Evolutionary conservation across 2,113 vertebrate species (phyloP).

Genomic region (Spilogale gracilis): DNA sequence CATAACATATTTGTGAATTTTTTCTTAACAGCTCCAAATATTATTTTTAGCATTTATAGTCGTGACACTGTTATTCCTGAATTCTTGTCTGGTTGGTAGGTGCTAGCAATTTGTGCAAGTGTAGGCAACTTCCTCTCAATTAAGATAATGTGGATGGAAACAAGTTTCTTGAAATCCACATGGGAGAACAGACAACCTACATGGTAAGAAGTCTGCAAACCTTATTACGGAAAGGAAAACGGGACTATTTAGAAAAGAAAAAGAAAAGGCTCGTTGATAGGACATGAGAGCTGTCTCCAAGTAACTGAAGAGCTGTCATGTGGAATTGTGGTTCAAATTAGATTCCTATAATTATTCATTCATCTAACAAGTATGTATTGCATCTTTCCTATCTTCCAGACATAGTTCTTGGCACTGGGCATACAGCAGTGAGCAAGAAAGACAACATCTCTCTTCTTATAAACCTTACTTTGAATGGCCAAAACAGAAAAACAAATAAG

Average conservation of each 20-base stretch:
- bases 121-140: constrained; percentile 62
- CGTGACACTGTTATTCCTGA: constrained; percentile 8
- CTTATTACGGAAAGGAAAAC: constrained; percentile 65
- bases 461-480: not conserved
- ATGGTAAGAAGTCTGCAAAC: constrained; percentile 53
- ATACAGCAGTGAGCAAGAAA: not conserved
- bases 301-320: constrained; percentile 64
- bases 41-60: constrained; percentile 35
- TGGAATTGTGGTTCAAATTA: constrained; percentile 66
- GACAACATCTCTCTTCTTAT: not conserved
- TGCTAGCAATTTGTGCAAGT: constrained; percentile 58
- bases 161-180: constrained; percentile 56
- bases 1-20: constrained; percentile 33
- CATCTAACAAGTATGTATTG: constrained; percentile 51
- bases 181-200: constrained; percentile 47
- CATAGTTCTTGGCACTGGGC: not conserved
- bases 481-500: not conserved
- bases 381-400: constrained; percentile 13
- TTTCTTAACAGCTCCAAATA: not conserved
- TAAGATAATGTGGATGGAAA: constrained; percentile 51
- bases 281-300: constrained; percentile 60
- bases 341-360: constrained; percentile 63
- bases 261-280: constrained; percentile 39
- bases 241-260: constrained; percentile 55
- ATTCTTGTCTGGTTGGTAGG: not conserved